Percentiles rank a stretch among this genome's conserved stretches.
phyloP scores from a whole-genome alignment of 2,888 invertebrate genomes.

The Venustoraphidia nigricollis region DNA sequence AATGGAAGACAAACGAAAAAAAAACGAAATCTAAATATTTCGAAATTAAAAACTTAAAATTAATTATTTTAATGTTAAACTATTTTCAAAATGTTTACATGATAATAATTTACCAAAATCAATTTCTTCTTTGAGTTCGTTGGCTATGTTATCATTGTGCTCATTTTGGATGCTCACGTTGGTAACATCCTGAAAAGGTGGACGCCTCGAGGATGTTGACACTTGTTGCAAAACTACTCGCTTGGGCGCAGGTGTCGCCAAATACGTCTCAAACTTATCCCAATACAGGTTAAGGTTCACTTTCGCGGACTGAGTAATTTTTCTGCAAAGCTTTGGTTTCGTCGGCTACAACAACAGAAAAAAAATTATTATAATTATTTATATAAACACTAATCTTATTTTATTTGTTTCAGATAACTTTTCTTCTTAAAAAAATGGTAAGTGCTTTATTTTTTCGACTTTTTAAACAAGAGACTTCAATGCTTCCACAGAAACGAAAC shows the following conservation, averaged over 20 bases:
- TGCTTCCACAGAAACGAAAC: too few relatives aligned
- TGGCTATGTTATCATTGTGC: slow-evolving; percentile 39
- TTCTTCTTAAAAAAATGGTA: too few relatives aligned
- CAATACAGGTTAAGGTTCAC: slow-evolving; percentile 50
- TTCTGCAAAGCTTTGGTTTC: slow-evolving; percentile 39
- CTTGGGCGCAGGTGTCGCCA: slow-evolving; percentile 31
- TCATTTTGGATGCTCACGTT: slow-evolving; percentile 24
- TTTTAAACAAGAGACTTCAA: too few relatives aligned
- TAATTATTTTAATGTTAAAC: too few relatives aligned
- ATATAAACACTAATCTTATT: slow-evolving; percentile 1
- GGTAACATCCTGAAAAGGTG: slow-evolving; percentile 22
- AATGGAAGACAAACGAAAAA: too few relatives aligned
- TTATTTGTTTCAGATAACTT: neutral
- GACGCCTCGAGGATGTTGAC: slow-evolving; percentile 30
- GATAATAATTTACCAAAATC: slow-evolving; percentile 25
- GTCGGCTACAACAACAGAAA: slow-evolving; percentile 33
- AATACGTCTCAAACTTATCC: slow-evolving; percentile 42
- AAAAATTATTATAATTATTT: slow-evolving; percentile 3
- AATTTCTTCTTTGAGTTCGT: slow-evolving; percentile 35
- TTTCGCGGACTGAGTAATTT: slow-evolving; percentile 37
- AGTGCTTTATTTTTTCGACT: too few relatives aligned
- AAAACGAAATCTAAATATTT: too few relatives aligned
- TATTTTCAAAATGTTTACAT: too few relatives aligned
- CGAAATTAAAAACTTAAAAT: too few relatives aligned
- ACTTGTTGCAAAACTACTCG: slow-evolving; percentile 30